Evolutionary conservation across 2,888 invertebrate genomes (phyloP).

Genomic region (Sarcophaga caerulescens): DNA sequence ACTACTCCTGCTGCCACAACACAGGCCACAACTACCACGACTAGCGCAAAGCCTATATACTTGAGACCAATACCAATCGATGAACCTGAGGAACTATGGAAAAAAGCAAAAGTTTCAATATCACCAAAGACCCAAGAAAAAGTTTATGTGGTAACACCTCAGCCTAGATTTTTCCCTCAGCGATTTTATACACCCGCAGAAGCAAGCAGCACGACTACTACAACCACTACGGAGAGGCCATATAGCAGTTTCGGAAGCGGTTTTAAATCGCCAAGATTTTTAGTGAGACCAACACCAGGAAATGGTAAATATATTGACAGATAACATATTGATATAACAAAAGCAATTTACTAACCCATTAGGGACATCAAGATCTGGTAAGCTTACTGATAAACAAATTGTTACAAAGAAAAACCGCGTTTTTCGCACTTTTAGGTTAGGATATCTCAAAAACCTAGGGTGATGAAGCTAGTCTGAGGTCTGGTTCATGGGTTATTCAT

Average conservation of each 20-base stretch:
- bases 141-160: conserved; percentile 91
- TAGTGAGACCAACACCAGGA: conserved; percentile 83
- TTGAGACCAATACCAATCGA: conserved; percentile 57
- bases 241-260: conserved; percentile 45
- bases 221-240: conserved; percentile 55
- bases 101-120: conserved; percentile 86
- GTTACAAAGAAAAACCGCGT: too few species aligned
- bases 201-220: conserved; percentile 19
- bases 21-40: conserved; percentile 77
- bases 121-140: conserved; percentile 90
- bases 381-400: too few species aligned
- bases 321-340: not conserved
- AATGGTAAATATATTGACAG: conserved; percentile 71
- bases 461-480: too few species aligned
- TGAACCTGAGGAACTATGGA: conserved; percentile 83
- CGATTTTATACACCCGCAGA: conserved; percentile 34
- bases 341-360: not conserved
- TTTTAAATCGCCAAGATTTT: conserved; percentile 82
- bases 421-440: too few species aligned
- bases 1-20: conserved; percentile 64
- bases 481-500: too few species aligned
- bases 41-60: conserved; percentile 80
- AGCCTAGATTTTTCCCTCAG: conserved; percentile 81
- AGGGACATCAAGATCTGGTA: too few species aligned
- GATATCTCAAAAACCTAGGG: too few species aligned